Conservation (phyloP, 2,113 vertebrate genomes). For the Atrichornis clamosus region DNA sequence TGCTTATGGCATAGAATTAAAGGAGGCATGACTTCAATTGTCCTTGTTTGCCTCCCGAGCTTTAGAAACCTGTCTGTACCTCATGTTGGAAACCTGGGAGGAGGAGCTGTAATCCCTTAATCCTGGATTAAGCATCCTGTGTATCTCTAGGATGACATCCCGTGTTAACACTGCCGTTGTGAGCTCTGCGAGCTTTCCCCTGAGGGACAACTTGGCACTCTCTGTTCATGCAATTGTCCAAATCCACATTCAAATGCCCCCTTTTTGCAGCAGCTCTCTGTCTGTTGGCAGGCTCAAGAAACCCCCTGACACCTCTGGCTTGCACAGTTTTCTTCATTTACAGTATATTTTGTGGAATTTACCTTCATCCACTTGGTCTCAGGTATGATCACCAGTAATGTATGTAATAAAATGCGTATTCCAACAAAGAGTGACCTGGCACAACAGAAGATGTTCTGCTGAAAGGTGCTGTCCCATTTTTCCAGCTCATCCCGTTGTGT, state of each 20-base stretch:
- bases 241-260: background rate
- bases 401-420: background rate
- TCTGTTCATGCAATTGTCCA: background rate
- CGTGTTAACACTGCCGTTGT: background rate
- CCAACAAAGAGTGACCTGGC: background rate
- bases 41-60: background rate
- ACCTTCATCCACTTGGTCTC: background rate
- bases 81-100: background rate
- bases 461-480: background rate
- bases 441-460: background rate
- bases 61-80: background rate
- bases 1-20: background rate
- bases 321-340: background rate
- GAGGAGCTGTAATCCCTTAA: conserved; percentile 13
- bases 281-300: background rate
- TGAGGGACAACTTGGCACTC: background rate
- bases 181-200: background rate
- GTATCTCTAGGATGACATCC: background rate
- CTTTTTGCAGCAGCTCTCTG: background rate
- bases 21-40: background rate
- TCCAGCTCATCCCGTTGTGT: rapidly evolving
- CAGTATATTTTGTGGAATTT: background rate
- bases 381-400: background rate
- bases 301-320: background rate
- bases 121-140: conserved; percentile 7